Evolutionary conservation across 2,797 vertebrate species (phyloP).

Genomic region (Pangasius mekongensis): DNA sequence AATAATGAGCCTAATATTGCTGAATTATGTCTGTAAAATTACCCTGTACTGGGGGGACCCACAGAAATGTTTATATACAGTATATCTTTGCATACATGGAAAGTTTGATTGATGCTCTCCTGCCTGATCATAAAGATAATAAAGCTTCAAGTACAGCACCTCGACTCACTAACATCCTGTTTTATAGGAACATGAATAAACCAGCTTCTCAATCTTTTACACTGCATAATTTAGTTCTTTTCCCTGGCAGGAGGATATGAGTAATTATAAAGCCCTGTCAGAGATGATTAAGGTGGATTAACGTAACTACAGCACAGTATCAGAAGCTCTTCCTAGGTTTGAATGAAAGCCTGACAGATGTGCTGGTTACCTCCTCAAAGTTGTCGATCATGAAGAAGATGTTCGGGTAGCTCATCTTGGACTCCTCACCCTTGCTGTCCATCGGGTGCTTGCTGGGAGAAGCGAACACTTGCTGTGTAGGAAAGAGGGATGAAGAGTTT

Average conservation of each 20-base stretch:
- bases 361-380: constrained; percentile 90
- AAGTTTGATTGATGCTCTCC: not conserved
- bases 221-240: not conserved
- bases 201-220: not conserved
- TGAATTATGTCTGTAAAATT: not conserved
- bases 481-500: constrained; percentile 11
- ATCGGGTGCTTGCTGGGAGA: constrained; percentile 97
- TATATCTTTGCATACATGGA: not conserved
- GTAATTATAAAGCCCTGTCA: not conserved
- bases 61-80: not conserved
- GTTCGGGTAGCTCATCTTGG: constrained; percentile 98
- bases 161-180: not conserved
- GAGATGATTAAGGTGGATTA: not conserved
- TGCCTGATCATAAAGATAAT: not conserved
- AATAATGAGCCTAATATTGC: not conserved
- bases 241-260: not conserved
- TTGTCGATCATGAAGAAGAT: constrained; percentile 99
- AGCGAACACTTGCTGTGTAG: constrained; percentile 91
- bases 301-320: not conserved
- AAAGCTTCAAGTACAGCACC: not conserved
- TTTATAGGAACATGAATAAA: not conserved
- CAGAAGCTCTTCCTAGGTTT: not conserved
- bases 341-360: not conserved
- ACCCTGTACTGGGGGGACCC: not conserved
- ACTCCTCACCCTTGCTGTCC: constrained; percentile 99